Evolutionary conservation across 2,113 vertebrate species (phyloP), one percentile per base, ranked within the genome.

Genomic region (Caloenas nicobarica): DNA sequence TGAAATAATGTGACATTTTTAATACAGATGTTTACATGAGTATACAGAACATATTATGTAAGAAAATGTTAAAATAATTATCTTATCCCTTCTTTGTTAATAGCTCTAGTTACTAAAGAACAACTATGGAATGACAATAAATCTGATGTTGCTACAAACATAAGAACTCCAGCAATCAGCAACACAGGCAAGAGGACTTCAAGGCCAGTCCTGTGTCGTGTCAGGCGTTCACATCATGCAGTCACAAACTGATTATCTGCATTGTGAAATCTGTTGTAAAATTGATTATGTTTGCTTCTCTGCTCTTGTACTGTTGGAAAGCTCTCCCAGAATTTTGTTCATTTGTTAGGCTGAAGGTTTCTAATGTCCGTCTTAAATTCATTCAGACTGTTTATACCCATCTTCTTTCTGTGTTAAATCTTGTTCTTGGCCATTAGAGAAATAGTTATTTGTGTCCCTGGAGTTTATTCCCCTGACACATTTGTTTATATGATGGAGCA

Each of bases 171-270:
- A 80, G 7, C 21, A 68, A 10, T 46, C 46, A 56, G 11, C 13
- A 54, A 0, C 0, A 1, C 0, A 5, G 24, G 7, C 11, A 57
- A 36, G 13, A 34, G 40, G 22, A 46, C 31, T 80, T 13, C 0
- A 9, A 71, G 18, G 34, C 16, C 9, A 22, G 34, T 34, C 9
- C 16, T 28, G 26, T 81, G 5, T 21, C 10, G 0, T 64, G 9
- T 28, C 29, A 86, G 17, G 4, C 11, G 9, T 72, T 7, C 11
- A n/a, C 17, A 71, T 48, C 23, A 21, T 9, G 10, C 26, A 46
- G 38, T 60, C 6, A 11, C 53, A 95, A 89, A 34, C 4, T 6
- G n/a, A 14, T 36, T 44, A 24, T 13, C 10, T 33, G 4, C 33
- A 38, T 40, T 13, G 13, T 29, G 4, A 86, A 80, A 29, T 23